phyloP scores from a whole-genome alignment of 2,888 invertebrate genomes.

The Nudaria mundana region DNA sequence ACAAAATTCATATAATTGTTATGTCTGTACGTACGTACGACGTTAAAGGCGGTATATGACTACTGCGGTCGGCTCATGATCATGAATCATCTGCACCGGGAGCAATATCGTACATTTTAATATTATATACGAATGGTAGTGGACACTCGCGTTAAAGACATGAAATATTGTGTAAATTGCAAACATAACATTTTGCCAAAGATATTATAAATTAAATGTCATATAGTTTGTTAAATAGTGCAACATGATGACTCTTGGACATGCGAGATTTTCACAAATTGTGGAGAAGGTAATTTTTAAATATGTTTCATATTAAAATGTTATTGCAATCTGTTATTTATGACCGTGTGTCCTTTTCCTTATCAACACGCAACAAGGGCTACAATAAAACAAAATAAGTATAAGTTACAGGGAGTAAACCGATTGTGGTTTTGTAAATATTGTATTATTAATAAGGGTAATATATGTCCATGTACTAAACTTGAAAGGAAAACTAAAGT shows the following conservation, averaged over 20 bases:
- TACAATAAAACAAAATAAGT: no score
- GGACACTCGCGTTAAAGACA: slow-evolving; percentile 18
- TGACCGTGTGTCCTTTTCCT: no score
- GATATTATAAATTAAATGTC: background rate
- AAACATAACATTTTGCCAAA: background rate
- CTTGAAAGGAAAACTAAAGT: no score
- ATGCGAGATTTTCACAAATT: slow-evolving; percentile 51
- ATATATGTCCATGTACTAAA: no score
- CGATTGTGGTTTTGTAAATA: no score
- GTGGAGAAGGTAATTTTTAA: slow-evolving; percentile 44
- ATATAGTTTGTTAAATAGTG: slow-evolving; percentile 3
- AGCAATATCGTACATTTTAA: slow-evolving; percentile 31
- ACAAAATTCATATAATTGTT: no score
- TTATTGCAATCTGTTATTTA: no score
- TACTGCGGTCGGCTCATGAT: slow-evolving; percentile 36
- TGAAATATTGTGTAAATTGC: slow-evolving; percentile 8
- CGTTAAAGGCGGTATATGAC: slow-evolving; percentile 16
- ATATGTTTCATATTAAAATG: background rate
- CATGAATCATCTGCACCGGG: no score
- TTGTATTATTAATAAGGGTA: no score
- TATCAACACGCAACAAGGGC: no score
- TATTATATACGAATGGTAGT: slow-evolving; percentile 26
- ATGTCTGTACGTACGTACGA: no score
- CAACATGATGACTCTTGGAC: slow-evolving; percentile 41
- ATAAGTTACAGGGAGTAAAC: no score